A percentile compares a stretch with the other conserved stretches of the same genome.
These are phyloP conservation scores for Emydura subglobosa DNA, from an alignment of 2,113 vertebrate species.

Conservation along the genomic window DNA sequence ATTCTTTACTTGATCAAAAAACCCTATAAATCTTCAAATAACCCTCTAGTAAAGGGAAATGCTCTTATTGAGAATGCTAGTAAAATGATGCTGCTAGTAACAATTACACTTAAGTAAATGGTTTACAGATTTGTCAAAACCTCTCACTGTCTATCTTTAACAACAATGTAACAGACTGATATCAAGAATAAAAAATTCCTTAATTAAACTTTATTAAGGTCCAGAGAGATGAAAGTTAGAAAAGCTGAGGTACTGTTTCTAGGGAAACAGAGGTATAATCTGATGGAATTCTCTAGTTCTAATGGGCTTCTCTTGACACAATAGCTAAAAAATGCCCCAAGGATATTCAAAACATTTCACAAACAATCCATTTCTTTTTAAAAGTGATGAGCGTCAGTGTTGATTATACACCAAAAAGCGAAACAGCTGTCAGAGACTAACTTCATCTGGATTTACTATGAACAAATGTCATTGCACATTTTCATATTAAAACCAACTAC, in stretches of 20 bases:
- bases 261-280: constrained; percentile 32
- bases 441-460: background rate
- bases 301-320: background rate
- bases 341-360: constrained; percentile 23
- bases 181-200: background rate
- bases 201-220: background rate
- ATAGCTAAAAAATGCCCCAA: background rate
- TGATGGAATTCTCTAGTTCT: constrained; percentile 33
- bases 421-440: background rate
- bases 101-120: background rate
- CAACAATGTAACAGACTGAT: background rate
- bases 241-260: constrained; percentile 15
- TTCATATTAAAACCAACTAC: background rate
- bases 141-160: background rate
- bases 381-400: background rate
- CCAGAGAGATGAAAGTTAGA: background rate
- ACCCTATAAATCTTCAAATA: background rate
- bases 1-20: background rate
- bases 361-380: background rate
- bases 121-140: background rate
- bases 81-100: background rate
- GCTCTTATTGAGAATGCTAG: background rate
- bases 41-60: background rate
- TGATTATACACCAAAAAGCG: background rate
- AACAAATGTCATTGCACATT: background rate